These are phyloP conservation scores for Dryobotodes eremita DNA, from an alignment of 2,888 invertebrate species.

Conservation along the genomic window DNA sequence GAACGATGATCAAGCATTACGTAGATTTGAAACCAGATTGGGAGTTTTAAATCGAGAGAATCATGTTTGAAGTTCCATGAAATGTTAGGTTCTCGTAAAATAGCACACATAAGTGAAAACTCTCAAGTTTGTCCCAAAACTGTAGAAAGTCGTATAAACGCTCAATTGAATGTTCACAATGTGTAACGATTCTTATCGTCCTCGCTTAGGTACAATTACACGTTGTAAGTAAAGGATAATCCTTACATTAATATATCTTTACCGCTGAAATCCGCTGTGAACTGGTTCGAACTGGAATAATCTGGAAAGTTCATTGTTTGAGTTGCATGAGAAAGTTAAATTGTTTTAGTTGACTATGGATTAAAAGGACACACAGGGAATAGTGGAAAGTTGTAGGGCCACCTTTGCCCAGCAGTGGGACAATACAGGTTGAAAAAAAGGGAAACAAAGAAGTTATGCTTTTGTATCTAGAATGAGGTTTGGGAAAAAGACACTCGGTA, in stretches of 20 bases:
- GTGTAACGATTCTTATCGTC: conserved; percentile 47
- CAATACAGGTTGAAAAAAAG: too few species aligned
- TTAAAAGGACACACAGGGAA: neutral
- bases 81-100: conserved; percentile 20
- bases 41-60: conserved; percentile 5
- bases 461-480: neutral
- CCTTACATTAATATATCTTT: conserved; percentile 61
- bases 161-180: conserved; percentile 56
- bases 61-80: neutral
- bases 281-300: conserved; percentile 47
- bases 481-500: neutral
- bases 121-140: conserved; percentile 28
- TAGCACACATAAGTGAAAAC: conserved; percentile 29
- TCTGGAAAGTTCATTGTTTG: conserved; percentile 48
- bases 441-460: neutral
- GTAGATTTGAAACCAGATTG: neutral
- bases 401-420: too few species aligned
- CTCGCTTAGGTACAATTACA: conserved; percentile 52
- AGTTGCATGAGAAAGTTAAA: conserved; percentile 23
- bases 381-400: too few species aligned
- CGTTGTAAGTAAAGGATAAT: conserved; percentile 60
- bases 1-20: neutral
- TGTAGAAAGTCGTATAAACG: conserved; percentile 37
- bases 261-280: conserved; percentile 44
- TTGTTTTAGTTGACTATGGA: conserved; percentile 25